Conservation (phyloP, 1,140 invertebrate species). For the Halesus radiatus region DNA sequence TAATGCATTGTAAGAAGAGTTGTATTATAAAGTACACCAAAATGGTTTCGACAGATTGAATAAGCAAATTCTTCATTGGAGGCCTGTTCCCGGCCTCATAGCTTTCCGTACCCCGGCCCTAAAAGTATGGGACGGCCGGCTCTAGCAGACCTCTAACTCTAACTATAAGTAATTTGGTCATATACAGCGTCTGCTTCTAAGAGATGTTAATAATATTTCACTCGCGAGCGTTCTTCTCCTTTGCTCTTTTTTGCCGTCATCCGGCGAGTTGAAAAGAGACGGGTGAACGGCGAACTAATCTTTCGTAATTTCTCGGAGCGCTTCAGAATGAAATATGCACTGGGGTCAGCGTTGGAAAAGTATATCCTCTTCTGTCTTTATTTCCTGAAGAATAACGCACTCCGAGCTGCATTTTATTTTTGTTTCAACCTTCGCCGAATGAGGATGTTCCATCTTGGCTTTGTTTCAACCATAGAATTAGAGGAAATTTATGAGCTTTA, state of each 20-base stretch:
- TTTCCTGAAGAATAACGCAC: not conserved
- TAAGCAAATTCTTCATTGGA: too few relatives aligned
- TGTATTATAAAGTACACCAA: too few relatives aligned
- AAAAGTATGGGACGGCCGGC: too few relatives aligned
- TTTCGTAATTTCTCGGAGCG: slow-evolving; percentile 54
- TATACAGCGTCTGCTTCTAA: slow-evolving; percentile 33
- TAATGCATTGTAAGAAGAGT: too few relatives aligned
- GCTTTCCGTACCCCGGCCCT: too few relatives aligned
- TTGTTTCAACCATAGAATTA: not conserved
- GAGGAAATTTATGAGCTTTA: too few relatives aligned
- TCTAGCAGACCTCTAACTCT: not conserved
- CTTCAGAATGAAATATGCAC: slow-evolving; percentile 55
- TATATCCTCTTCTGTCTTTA: not conserved
- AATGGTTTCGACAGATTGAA: too few relatives aligned
- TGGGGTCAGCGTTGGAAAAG: slow-evolving; percentile 33
- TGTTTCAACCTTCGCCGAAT: not conserved
- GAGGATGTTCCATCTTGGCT: not conserved
- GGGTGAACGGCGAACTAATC: slow-evolving; percentile 48
- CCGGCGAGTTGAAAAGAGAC: slow-evolving; percentile 25
- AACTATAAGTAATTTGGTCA: slow-evolving; percentile 33
- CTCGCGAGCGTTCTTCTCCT: slow-evolving; percentile 9
- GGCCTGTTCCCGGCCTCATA: too few relatives aligned
- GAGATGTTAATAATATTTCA: slow-evolving; percentile 49
- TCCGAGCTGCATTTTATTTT: not conserved
- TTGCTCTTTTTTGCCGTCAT: not conserved